These are phyloP conservation scores for Falco punctatus DNA, from an alignment of 2,113 vertebrate genomes.

Conservation along the genomic window DNA sequence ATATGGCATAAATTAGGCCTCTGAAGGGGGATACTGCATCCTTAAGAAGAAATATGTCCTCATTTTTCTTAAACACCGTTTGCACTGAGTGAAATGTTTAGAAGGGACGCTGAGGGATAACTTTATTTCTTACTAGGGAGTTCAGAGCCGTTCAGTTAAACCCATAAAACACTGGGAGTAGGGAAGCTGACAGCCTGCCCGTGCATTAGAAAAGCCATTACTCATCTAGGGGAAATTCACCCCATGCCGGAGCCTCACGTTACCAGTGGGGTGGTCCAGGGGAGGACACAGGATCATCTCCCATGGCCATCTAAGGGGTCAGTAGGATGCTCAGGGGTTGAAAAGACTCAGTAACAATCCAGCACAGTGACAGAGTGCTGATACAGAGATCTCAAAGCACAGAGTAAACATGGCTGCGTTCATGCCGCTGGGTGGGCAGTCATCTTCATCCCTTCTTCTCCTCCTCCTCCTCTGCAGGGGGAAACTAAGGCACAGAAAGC, in stretches of 20 bases:
- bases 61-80: conserved; percentile 96
- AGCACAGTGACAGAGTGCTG: not conserved
- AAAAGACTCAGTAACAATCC: not conserved
- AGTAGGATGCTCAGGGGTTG: not conserved
- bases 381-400: not conserved
- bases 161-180: conserved; percentile 91
- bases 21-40: conserved; percentile 85
- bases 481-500: not conserved
- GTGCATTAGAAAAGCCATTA: conserved; percentile 87
- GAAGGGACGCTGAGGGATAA: conserved; percentile 93
- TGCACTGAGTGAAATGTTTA: conserved; percentile 99
- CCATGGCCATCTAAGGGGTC: not conserved
- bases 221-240: conserved; percentile 77
- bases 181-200: conserved; percentile 87
- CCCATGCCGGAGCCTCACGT: conserved; percentile 43
- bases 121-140: conserved; percentile 99
- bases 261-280: conserved; percentile 42
- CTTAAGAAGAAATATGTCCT: conserved; percentile 92
- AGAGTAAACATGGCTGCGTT: not conserved
- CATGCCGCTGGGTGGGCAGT: not conserved
- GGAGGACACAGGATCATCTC: conserved; percentile 18
- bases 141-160: conserved; percentile 95
- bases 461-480: not conserved
- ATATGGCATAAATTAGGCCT: conserved; percentile 80
- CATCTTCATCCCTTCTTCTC: not conserved